A percentile compares a stretch with the other conserved stretches of the same genome.
Conservation (phyloP, 1,140 invertebrate genomes). For the Xylocopa sonorina region DNA sequence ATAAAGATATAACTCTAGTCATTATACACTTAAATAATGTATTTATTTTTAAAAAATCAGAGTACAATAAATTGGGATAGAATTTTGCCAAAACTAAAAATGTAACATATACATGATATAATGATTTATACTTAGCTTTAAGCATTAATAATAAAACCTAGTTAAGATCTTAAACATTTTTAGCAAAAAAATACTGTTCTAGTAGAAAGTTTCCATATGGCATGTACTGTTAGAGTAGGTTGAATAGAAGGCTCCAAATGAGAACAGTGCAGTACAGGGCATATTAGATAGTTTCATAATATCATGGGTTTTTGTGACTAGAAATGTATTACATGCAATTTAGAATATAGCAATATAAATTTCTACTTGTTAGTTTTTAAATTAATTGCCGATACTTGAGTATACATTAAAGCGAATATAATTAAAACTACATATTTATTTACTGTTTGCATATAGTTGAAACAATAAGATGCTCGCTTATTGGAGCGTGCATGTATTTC, state of each 20-base stretch:
- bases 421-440: conserved; percentile 7
- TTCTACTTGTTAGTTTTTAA: background rate
- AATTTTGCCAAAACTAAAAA: background rate
- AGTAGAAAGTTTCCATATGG: too few relatives aligned
- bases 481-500: conserved; percentile 70
- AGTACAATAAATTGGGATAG: conserved; percentile 32
- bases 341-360: background rate
- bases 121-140: conserved; percentile 16
- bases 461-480: conserved; percentile 54
- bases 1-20: conserved; percentile 11
- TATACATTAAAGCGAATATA: background rate
- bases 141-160: conserved; percentile 22
- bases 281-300: background rate
- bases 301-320: background rate
- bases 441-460: background rate
- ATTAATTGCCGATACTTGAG: background rate
- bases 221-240: too few relatives aligned
- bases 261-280: too few relatives aligned
- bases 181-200: too few relatives aligned
- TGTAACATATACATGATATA: too few relatives aligned
- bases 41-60: conserved; percentile 24
- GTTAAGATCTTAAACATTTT: background rate
- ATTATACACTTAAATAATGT: conserved; percentile 17
- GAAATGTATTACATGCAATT: conserved; percentile 2
- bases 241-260: background rate